phyloP scores from a whole-genome alignment of 2,797 vertebrate species.

The Eutrigla gurnardus region DNA sequence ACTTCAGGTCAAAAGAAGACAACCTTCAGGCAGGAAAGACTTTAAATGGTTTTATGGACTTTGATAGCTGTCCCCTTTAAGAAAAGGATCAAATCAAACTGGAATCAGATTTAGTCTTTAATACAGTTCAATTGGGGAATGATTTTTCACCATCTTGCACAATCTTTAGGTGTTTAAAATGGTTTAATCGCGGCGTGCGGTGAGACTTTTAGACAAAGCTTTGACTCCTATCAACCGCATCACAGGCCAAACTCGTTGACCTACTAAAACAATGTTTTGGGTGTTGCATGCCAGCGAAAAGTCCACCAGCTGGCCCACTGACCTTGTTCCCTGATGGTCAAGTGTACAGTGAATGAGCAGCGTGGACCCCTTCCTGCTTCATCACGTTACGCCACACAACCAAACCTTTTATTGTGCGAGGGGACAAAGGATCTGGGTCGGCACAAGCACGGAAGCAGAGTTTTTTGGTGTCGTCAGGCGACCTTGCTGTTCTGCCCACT shows the following conservation, averaged over 20 bases:
- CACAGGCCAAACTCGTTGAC: background rate
- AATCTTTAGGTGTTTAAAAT: background rate
- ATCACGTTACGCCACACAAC: background rate
- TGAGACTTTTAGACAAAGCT: background rate
- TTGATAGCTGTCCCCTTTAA: too few relatives aligned
- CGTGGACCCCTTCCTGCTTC: conserved; percentile 13
- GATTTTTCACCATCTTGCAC: background rate
- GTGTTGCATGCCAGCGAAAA: background rate
- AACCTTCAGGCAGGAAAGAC: background rate
- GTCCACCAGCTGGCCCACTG: conserved; percentile 35
- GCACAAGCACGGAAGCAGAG: background rate
- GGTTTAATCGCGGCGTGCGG: background rate
- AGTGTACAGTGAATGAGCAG: conserved; percentile 14
- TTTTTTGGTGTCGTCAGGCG: background rate
- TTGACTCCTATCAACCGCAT: conserved; percentile 6
- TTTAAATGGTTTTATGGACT: too few relatives aligned
- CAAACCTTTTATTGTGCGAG: background rate
- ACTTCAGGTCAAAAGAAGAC: background rate
- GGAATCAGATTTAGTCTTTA: too few relatives aligned
- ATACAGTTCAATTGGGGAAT: background rate
- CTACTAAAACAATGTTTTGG: background rate
- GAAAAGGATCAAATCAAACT: too few relatives aligned
- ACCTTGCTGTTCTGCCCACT: conserved; percentile 39
- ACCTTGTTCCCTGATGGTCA: conserved; percentile 32
- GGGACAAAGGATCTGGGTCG: conserved; percentile 19